phyloP scores from a whole-genome alignment of 1,140 invertebrate genomes.

The Pectinophora gossypiella region DNA sequence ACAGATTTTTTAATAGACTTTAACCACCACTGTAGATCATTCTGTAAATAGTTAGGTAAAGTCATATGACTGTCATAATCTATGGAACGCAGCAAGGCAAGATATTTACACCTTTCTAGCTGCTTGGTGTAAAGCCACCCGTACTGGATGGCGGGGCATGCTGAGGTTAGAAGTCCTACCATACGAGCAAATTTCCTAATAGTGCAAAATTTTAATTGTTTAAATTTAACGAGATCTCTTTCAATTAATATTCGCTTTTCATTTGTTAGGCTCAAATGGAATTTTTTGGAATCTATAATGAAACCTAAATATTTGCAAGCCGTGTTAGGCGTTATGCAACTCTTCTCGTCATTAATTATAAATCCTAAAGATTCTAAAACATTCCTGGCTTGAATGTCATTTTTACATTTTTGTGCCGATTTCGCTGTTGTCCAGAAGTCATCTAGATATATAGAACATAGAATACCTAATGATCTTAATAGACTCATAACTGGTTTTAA shows the following conservation, averaged over 20 bases:
- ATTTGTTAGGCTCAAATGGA: neutral
- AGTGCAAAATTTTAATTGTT: neutral
- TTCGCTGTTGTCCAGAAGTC: neutral
- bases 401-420: neutral
- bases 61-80: constrained; percentile 2
- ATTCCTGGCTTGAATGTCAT: neutral
- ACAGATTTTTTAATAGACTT: constrained; percentile 1
- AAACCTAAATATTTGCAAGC: neutral
- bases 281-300: neutral
- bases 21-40: constrained; percentile 7
- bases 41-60: neutral
- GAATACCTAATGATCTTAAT: neutral
- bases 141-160: neutral
- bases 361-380: neutral
- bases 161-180: neutral
- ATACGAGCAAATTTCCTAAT: neutral
- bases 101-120: constrained; percentile 1
- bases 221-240: neutral
- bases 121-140: neutral
- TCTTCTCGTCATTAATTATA: neutral
- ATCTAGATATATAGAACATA: neutral
- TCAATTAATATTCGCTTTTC: neutral
- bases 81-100: neutral
- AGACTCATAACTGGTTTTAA: neutral
- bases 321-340: neutral